Base-by-base conservation (phyloP, 2,113 vertebrate species). In the Calidris pygmaea region DNA sequence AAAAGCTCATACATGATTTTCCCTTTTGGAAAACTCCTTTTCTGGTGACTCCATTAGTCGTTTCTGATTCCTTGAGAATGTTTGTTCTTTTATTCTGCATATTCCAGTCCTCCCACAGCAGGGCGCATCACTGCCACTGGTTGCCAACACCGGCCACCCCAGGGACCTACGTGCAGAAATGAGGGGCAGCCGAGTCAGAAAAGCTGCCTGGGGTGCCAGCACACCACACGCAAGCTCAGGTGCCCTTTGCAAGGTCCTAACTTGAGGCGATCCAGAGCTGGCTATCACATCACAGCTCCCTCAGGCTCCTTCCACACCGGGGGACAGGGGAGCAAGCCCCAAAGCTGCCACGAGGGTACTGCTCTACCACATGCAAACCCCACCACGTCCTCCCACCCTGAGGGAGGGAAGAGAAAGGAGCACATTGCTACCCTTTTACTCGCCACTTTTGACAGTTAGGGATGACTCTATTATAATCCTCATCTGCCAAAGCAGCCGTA, bases 91-190 rank as follows among this genome's bases (percentile, higher is more conserved):
- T 32, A 55, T 35, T 16, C 41, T 30, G 65, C 7, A 1, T 56
- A 34, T 43, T 53, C 52, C 78, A 47, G 29, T 12, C 23, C 37
- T 45, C 41, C 29, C n/a, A 15, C 2, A 1, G 1, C 47, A 67
- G 59, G n/a, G 7, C 37, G 43, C 5, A 12, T 7, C 35, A 3
- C 39, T 2, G 0, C 41, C 0, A 0, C 35, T 32, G 14, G 6
- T 1, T 4, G 23, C 32, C 10, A 32, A 4, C 3, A 4, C 32
- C 47, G 20, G 39, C 5, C 0, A 19, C 16, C 59, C 47, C 9
- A 2, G 24, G 65, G 71, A 59, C 52, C 14, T 4, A 3, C 53
- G 37, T 32, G 5, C 18, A 22, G 35, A 62, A 29, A 26, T 9
- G 35, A 18, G 5, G 7, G 14, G 24, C n/a, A 35, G 68, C 53